Evolutionary conservation across 2,797 vertebrate species (phyloP).

Genomic region (Salarias fasciatus): DNA sequence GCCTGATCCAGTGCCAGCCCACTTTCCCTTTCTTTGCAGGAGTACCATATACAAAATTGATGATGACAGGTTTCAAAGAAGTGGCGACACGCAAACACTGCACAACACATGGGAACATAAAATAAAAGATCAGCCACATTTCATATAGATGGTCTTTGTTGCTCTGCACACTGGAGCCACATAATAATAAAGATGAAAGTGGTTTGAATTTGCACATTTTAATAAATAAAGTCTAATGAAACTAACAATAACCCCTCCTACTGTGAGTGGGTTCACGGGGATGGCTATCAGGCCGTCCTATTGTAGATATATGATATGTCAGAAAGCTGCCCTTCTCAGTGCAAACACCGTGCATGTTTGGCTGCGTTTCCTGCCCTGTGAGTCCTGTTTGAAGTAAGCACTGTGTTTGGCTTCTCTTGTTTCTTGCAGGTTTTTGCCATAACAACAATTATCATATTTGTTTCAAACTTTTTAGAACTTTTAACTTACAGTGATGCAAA

Average conservation of each 20-base stretch:
- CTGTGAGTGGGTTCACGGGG: conserved; percentile 65
- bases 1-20: background rate
- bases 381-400: conserved; percentile 41
- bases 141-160: background rate
- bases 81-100: background rate
- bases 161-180: no score
- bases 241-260: conserved; percentile 35
- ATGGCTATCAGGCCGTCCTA: conserved; percentile 50
- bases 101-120: background rate
- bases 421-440: no score
- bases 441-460: no score
- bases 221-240: background rate
- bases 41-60: conserved; percentile 34
- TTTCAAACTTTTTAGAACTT: no score
- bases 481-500: no score
- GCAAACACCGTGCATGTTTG: conserved; percentile 71
- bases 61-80: conserved; percentile 30
- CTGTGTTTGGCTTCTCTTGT: no score
- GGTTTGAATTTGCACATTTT: no score
- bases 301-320: background rate
- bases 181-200: no score
- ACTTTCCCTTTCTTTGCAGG: conserved; percentile 53
- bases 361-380: conserved; percentile 68
- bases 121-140: no score
- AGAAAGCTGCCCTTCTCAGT: conserved; percentile 36